Evolutionary conservation across 2,797 vertebrate genomes (phyloP), one percentile per base, ranked within the genome.

Genomic region (Anguilla obscura): DNA sequence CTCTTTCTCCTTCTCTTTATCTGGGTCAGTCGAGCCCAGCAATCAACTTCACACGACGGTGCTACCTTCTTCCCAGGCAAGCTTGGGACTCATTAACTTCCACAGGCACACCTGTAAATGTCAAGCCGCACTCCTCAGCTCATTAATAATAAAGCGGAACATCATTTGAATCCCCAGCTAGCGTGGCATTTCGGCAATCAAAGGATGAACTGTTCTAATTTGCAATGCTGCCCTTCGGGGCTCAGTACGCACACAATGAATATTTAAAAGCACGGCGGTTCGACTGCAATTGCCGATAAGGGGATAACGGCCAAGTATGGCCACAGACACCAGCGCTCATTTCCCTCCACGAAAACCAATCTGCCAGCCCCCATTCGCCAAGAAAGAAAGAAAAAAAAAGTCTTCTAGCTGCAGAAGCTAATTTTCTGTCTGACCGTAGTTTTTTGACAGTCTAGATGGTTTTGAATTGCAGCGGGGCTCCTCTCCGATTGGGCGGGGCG

Each of bases 111-210:
- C 94, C 87, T 92, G 91, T 92, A 95, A 96, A 96, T 95, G 95
- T 95, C 95, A 96, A 92, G 92, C 92, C 90, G 90, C 89, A 89
- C 91, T 94, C 89, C 86, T 90, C 86, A 88, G 87, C 93, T 95
- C 94, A 95, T 96, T 96, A 96, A 95, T 95, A 95, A 96, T 94
- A 92, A 94, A 95, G 93, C 83, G 89, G 88, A 93, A 93, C 90
- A 93, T 94, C 93, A 85, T 91, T 92, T 90, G 91, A 90, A 94
- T 94, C 93, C 92, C 91, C 90, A 93, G 94, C 93, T 91, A 92
- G 91, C 92, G 94, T 94, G 94, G 92, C 92, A 94, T 94, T 96
- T 93, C 92, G 91, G 93, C 93, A 95, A 95, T 96, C 96, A 96
- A 93, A 90, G 85, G 91, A 93, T 90, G 90, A 93, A 93, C 92